Base-by-base conservation (phyloP, 2,797 vertebrate genomes). In the Hydrolagus colliei region DNA sequence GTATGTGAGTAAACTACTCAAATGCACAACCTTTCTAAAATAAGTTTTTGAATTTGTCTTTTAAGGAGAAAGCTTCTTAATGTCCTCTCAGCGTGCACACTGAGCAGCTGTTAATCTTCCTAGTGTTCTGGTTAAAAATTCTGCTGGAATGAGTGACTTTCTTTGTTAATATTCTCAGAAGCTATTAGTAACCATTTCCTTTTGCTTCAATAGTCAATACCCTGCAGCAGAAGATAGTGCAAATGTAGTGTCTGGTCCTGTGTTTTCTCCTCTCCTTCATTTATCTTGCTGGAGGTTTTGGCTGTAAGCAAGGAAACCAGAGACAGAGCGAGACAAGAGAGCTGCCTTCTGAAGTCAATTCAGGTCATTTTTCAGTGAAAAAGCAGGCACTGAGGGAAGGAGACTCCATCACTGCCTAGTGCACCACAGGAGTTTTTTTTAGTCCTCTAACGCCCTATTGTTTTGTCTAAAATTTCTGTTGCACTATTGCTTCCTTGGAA, bases 291-390 rank as follows among this genome's bases (percentile, higher is more conserved):
- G n/a, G 32, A 84, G 32, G 18, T 35, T 41, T 67, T 68, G 41
- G 71, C 79, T 41, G 65, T 84, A 68, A 68, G 79, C 9, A 16
- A 71, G 79, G 79, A 35, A 84, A 84, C 65, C 4, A 84, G 65
- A 84, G 10, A 71, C 65, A 11, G 65, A 10, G 4, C 41, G 79
- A 68, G 77, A 65, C n/a, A 61, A 65, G 22, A 80, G 32, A 84
- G n/a, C 35, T 71, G 79, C 79, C 65, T 84, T 71, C 65, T 84
- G 65, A 84, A 71, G 79, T 71, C 5, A 67, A 84, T 84, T 27
- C 32, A 71, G 79, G 32, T 84, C 79, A 84, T 84, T 84, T 71
- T 20, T 68, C 79, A 71, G 27, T 68, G 63, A 35, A 27, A 65
- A 18, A n/a, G 18, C 71, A 67, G 79, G 63, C 65, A 84, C 63